phyloP scores from a whole-genome alignment of 1,140 invertebrate genomes.

The Mylabris phalerata region DNA sequence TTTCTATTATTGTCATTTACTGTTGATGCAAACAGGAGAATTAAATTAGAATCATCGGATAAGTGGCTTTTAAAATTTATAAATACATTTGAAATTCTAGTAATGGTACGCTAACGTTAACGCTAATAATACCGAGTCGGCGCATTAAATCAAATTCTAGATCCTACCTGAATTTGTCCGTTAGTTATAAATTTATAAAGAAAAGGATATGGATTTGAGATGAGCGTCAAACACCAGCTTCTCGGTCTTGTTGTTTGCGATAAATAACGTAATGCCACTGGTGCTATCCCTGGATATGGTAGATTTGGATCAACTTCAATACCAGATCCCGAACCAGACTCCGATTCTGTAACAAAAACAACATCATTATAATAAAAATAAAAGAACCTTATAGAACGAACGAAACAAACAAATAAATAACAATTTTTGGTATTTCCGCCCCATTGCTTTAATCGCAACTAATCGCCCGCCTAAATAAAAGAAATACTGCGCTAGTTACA shows the following conservation, averaged over 20 bases:
- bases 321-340: slow-evolving; percentile 49
- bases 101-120: too few species aligned
- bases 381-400: not conserved
- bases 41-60: too few species aligned
- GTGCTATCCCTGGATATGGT: slow-evolving; percentile 84
- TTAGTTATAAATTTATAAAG: slow-evolving; percentile 1
- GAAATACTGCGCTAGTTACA: not conserved
- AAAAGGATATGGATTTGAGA: slow-evolving; percentile 99
- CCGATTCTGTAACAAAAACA: slow-evolving; percentile 37
- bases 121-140: too few species aligned
- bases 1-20: too few species aligned
- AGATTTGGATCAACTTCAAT: slow-evolving; percentile 61
- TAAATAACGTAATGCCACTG: slow-evolving; percentile 74
- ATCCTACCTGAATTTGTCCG: too few species aligned
- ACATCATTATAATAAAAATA: not conserved
- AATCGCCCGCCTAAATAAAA: not conserved
- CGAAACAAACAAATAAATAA: not conserved
- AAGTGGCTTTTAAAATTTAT: too few species aligned
- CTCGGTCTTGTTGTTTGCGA: slow-evolving; percentile 79
- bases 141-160: too few species aligned
- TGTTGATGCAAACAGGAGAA: too few species aligned
- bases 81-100: too few species aligned
- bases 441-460: not conserved
- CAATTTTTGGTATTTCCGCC: not conserved
- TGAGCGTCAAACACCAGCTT: slow-evolving; percentile 88